phyloP scores from a whole-genome alignment of 2,113 vertebrate species.

The Saguinus midas region DNA sequence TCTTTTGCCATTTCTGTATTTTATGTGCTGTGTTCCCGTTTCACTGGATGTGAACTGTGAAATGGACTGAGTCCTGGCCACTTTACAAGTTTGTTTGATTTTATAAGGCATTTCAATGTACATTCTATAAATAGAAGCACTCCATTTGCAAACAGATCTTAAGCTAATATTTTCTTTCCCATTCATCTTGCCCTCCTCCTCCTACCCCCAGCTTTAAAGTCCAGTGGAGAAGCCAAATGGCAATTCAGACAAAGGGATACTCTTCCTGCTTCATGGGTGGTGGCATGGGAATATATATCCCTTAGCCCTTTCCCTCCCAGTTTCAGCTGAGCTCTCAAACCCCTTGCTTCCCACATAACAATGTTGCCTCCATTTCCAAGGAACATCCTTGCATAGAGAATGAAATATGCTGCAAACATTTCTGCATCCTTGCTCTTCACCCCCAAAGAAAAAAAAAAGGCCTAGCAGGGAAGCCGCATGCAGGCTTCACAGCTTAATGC shows the following conservation, averaged over 20 bases:
- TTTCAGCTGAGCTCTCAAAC: not conserved
- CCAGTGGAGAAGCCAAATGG: conserved; percentile 42
- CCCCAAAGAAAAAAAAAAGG: not conserved
- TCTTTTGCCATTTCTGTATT: conserved; percentile 35
- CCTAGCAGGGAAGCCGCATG: not conserved
- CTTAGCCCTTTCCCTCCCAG: not conserved
- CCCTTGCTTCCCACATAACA: conserved; percentile 22
- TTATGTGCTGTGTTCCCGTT: conserved; percentile 23
- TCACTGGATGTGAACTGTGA: conserved; percentile 56
- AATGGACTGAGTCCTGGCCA: conserved; percentile 47
- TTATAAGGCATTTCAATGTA: conserved; percentile 47
- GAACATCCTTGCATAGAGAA: not conserved
- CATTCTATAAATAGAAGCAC: conserved; percentile 46
- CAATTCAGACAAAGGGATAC: conserved; percentile 62
- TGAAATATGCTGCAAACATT: conserved; percentile 30
- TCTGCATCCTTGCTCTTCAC: not conserved
- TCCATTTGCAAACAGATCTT: conserved; percentile 58
- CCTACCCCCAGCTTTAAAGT: not conserved
- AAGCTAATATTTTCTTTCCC: not conserved
- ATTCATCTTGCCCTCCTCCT: not conserved
- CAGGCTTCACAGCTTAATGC: not conserved
- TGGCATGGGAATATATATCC: not conserved
- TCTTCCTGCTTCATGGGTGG: conserved; percentile 57
- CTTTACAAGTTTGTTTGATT: not conserved
- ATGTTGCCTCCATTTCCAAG: not conserved